Conservation (phyloP, 2,113 vertebrate species). For the Larimichthys crocea region DNA sequence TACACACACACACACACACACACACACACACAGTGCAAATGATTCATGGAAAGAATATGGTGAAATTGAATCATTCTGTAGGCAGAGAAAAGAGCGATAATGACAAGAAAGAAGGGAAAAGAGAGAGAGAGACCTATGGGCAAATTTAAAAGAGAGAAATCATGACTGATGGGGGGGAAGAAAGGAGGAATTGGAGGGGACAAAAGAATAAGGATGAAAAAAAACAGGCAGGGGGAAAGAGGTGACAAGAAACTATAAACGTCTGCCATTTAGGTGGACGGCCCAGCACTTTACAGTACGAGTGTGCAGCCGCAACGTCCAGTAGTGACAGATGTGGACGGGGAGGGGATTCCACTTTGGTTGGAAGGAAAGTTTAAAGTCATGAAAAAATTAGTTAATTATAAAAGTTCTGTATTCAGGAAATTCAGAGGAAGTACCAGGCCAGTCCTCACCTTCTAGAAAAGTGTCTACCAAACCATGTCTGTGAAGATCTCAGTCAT, state of each 20-base stretch:
- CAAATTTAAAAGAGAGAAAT: slow-evolving; percentile 5
- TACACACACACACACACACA: slow-evolving; percentile 26
- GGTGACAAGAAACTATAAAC: neutral
- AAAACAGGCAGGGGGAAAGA: neutral
- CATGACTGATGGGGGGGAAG: neutral
- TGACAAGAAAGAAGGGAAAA: neutral
- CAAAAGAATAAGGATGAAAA: neutral
- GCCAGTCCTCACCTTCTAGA: neutral
- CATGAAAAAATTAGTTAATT: neutral
- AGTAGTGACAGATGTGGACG: neutral
- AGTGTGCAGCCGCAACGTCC: neutral
- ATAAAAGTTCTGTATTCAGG: neutral
- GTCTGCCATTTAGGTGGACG: neutral
- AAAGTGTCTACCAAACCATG: no score
- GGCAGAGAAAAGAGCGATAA: neutral
- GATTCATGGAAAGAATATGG: slow-evolving; percentile 27
- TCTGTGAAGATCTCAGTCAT: no score
- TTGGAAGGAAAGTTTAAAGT: neutral
- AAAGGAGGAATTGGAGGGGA: neutral
- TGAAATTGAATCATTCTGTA: slow-evolving; percentile 21
- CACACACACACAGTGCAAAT: slow-evolving; percentile 4
- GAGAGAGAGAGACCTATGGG: slow-evolving; percentile 33
- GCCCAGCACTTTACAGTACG: neutral
- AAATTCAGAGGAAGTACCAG: neutral
- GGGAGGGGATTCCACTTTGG: neutral